Evolutionary conservation across 2,113 vertebrate genomes (phyloP), one percentile per base, ranked within the genome.

Genomic region (Bubo scandiacus): DNA sequence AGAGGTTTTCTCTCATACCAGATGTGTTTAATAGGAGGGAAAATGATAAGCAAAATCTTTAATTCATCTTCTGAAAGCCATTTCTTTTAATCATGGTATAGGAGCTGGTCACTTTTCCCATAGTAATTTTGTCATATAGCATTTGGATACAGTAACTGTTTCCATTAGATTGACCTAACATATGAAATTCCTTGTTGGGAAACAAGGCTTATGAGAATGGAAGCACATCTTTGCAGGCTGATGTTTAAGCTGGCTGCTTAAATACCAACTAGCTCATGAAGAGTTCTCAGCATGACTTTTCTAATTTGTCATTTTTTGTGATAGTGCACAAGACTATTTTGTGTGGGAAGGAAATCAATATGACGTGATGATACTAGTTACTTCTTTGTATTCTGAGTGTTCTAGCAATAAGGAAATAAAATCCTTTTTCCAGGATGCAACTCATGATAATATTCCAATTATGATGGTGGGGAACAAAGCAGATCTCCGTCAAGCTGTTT

Each of bases 391-490:
- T 86, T 77, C 38, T 87, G 67, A 86, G 30, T 49, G 9, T 89
- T 92, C 18, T 66, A 36, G 61, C 17, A 84, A 11, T 92, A 75
- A 88, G 36, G 29, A 89, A 90, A 34, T 77, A 61, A 73, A 75
- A 45, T 88, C 58, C 22, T 77, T 7, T 58, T 93, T 67, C 29
- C 92, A 99, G 99, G 99, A 99, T 96, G 97, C 99, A 38, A 98
- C 98, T 58, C 98, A 96, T 2, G 98, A 99, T 38, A 98, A 98
- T 70, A 98, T 99, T 97, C 99, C 99, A 84, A 99, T 99, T 97
- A 99, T 99, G 99, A 97, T 99, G 75, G 99, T 99, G 54, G 99
- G 99, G 92, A 99, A 99, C 94, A 99, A 99, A 95, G 98, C 98
- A 91, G 99, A 99, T 97, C 98, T 99, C 54, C 98, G 99, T 66